These are phyloP conservation scores for Heliconius nattereri DNA, from an alignment of 1,140 invertebrate genomes.

Conservation along the genomic window DNA sequence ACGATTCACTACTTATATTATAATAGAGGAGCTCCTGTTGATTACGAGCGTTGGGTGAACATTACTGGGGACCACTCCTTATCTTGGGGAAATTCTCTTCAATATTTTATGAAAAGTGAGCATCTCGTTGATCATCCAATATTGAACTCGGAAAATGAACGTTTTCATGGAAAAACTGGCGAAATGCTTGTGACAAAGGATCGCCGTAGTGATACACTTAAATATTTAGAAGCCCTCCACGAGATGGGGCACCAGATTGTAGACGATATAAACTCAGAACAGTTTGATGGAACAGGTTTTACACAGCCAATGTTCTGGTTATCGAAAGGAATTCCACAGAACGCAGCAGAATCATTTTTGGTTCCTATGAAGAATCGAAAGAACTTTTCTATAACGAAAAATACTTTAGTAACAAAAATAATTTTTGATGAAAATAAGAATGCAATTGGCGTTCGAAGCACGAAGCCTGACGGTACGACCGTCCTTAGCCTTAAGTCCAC, in stretches of 20 bases:
- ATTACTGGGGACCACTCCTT: conserved; percentile 83
- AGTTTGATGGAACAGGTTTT: conserved; percentile 53
- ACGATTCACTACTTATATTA: conserved; percentile 89
- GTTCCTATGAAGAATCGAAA: not conserved
- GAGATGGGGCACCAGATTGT: conserved; percentile 41
- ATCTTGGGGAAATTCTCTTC: conserved; percentile 86
- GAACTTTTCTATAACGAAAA: not conserved
- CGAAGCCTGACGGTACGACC: not conserved
- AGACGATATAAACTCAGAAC: conserved; percentile 33
- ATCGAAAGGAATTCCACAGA: not conserved
- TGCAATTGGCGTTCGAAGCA: not conserved
- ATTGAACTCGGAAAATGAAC: conserved; percentile 20
- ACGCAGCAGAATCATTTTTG: not conserved
- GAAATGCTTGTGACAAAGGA: conserved; percentile 33
- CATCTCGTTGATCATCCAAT: conserved; percentile 36
- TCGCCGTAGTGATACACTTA: not conserved
- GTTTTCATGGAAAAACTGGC: conserved; percentile 37
- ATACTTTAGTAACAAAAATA: conserved; percentile 1
- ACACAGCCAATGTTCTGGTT: not conserved
- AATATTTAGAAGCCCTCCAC: conserved; percentile 30
- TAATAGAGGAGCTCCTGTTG: conserved; percentile 81
- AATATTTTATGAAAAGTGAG: conserved; percentile 53
- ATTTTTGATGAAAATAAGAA: not conserved
- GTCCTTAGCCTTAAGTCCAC: too few relatives aligned
- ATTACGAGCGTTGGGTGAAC: conserved; percentile 83